Evolutionary conservation across 2,113 vertebrate species (phyloP).

Genomic region (Zosterops hypoxanthus): DNA sequence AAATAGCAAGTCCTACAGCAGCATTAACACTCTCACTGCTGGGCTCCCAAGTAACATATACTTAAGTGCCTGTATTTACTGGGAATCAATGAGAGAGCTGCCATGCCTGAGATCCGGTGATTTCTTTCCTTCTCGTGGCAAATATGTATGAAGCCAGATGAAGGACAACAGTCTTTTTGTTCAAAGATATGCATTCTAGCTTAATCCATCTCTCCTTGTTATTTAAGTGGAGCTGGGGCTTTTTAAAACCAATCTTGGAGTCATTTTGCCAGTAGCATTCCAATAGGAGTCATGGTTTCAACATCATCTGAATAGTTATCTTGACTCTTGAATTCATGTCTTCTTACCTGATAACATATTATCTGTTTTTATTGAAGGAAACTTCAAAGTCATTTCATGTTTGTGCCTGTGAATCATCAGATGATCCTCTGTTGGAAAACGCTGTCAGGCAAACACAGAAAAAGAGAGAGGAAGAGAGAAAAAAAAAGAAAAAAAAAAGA

Average conservation of each 20-base stretch:
- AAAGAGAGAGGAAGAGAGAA: not conserved
- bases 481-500: not conserved
- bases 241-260: conserved; percentile 8
- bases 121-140: not conserved
- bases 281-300: conserved; percentile 38
- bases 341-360: conserved; percentile 97
- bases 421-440: conserved; percentile 98
- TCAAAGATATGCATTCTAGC: not conserved
- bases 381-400: conserved; percentile 99
- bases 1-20: not conserved
- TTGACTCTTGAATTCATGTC: conserved; percentile 21
- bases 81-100: not conserved
- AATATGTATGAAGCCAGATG: conserved; percentile 9
- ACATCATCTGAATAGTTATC: not conserved
- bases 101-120: not conserved
- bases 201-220: conserved; percentile 24
- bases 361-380: conserved; percentile 98
- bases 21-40: not conserved
- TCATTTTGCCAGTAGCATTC: conserved; percentile 45
- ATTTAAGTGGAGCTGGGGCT: not conserved
- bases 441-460: conserved; percentile 79
- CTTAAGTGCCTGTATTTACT: not conserved
- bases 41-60: not conserved
- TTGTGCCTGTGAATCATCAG: conserved; percentile 99
- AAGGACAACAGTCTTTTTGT: not conserved